A percentile compares a stretch with the other conserved stretches of the same genome.
Conservation (phyloP, 2,797 vertebrate genomes). For the Chromobotia macracanthus region DNA sequence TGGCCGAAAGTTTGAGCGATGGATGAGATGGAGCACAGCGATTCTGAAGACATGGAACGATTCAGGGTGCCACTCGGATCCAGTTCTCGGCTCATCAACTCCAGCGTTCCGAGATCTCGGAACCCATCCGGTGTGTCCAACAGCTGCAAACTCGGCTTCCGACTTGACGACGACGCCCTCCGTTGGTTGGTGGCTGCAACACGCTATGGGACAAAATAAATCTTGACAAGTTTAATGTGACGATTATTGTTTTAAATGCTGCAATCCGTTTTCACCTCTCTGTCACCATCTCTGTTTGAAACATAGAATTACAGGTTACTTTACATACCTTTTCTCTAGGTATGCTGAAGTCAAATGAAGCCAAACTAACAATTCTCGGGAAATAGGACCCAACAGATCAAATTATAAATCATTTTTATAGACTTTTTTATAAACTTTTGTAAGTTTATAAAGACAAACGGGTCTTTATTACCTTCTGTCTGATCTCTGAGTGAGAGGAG, state of each 20-base stretch:
- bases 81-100: constrained; percentile 86
- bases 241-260: too few species aligned
- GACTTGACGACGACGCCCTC: constrained; percentile 62
- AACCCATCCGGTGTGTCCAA: constrained; percentile 85
- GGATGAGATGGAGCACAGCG: constrained; percentile 93
- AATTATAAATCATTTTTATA: too few species aligned
- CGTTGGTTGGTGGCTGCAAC: constrained; percentile 75
- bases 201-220: constrained; percentile 71
- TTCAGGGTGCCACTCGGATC: constrained; percentile 80
- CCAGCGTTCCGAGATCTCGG: constrained; percentile 82
- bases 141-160: constrained; percentile 84
- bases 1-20: constrained; percentile 95
- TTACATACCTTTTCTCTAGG: too few species aligned
- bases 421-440: too few species aligned
- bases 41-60: constrained; percentile 91
- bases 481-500: constrained; percentile 77
- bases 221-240: not conserved
- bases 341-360: too few species aligned
- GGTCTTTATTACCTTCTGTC: constrained; percentile 81
- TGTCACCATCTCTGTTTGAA: too few species aligned
- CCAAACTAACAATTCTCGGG: too few species aligned
- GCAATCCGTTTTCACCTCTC: too few species aligned
- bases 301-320: too few species aligned
- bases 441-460: too few species aligned
- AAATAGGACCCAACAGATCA: too few species aligned